Base-by-base conservation (phyloP, 2,888 invertebrate genomes). In the Hirudinaria manillensis region DNA sequence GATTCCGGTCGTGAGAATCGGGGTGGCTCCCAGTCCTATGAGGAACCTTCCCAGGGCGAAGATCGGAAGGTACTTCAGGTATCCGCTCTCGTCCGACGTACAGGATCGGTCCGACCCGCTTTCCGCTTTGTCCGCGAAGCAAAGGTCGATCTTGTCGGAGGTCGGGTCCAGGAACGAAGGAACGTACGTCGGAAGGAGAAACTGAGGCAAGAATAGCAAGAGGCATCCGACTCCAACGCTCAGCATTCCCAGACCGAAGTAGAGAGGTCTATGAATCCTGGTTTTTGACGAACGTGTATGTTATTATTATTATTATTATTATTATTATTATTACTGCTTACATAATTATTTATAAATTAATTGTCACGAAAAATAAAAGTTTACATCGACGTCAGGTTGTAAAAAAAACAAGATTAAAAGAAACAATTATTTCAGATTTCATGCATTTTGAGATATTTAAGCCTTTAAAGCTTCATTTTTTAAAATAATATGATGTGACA, bases 1-100 rank as follows among this genome's bases (percentile, higher is more conserved):
- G 29, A 80, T 55, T 21, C 77, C 78, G n/a, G 80, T 24, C 21
- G 80, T 80, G 68, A 76, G 75, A 16, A 80, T 72, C n/a, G 79
- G 78, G 29, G 79, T 77, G n/a, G 77, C 76, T 3, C 79, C 78
- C 7, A 77, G 45, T 2, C 80, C 80, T 21, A 78, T 75, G 13
- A 80, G 67, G 24, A 78, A 53, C 51, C 78, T 66, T 10, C 76
- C 80, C 16, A 79, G 13, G 56, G 79, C 77, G 75, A 80, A 80
- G 10, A 79, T 29, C 3, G 74, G 75, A 36, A 80, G 74, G 76
- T 77, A 79, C 34, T 75, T 68, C 75, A 19, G 27, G 27, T n/a
- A 29, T 53, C n/a, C 45, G 32, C 38, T 66, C 16, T 32, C 61
- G 38, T 36, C 66, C 67, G 13, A 66, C 36, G 24, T 38, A 36